Evolutionary conservation across 1,140 invertebrate species (phyloP).

Genomic region (Rhopalosiphum padi): DNA sequence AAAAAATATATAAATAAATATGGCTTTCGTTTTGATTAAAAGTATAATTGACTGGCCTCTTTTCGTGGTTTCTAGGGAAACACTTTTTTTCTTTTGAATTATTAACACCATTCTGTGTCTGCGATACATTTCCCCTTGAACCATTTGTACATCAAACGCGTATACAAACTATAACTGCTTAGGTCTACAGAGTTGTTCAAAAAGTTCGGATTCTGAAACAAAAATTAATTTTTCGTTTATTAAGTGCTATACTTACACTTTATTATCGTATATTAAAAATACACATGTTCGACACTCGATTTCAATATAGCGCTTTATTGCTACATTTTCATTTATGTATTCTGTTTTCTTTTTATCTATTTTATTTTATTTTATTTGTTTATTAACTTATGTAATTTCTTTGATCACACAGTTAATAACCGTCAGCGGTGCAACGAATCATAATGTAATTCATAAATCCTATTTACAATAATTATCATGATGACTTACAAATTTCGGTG

Average conservation of each 20-base stretch:
- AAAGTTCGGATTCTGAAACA: slow-evolving; percentile 65
- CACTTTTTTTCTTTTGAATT: neutral
- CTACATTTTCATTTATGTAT: neutral
- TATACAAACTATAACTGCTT: slow-evolving; percentile 68
- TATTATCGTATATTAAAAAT: neutral
- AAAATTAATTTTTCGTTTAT: neutral
- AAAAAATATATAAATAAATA: neutral
- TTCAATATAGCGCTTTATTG: neutral
- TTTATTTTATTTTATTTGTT: no score
- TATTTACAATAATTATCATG: neutral
- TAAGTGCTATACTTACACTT: slow-evolving; percentile 56
- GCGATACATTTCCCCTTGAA: slow-evolving; percentile 82
- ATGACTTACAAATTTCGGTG: slow-evolving; percentile 74
- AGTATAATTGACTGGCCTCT: neutral
- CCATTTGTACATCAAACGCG: slow-evolving; percentile 78
- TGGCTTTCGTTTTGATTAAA: slow-evolving; percentile 16
- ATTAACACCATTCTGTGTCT: slow-evolving; percentile 75
- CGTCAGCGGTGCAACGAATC: neutral
- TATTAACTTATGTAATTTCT: neutral
- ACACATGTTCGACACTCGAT: neutral
- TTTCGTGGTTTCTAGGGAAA: neutral
- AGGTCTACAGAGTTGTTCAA: slow-evolving; percentile 63
- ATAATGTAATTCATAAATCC: neutral
- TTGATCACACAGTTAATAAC: neutral
- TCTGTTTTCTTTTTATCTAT: neutral